phyloP scores from a whole-genome alignment of 92 coral and sea anemone genomes.

The Palythoa heliodiscus region DNA sequence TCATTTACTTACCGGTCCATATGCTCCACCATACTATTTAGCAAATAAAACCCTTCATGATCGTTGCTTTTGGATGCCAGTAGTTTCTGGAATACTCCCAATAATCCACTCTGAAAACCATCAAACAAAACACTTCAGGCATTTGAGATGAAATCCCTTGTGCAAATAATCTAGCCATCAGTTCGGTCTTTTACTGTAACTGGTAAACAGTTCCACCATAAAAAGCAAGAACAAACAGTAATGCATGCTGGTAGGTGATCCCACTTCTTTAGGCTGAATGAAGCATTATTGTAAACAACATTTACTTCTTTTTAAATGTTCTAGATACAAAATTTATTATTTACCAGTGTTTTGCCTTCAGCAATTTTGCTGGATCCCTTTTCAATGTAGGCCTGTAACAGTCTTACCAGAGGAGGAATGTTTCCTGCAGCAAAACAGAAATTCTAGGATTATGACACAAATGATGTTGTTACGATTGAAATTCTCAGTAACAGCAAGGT shows the following conservation, averaged over 20 bases:
- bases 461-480: background rate
- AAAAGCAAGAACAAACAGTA: too few relatives aligned
- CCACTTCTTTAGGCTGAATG: background rate
- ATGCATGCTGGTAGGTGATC: too few relatives aligned
- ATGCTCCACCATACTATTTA: conserved; percentile 90
- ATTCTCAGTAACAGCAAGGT: background rate
- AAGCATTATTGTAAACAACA: background rate
- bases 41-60: conserved; percentile 94
- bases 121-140: background rate
- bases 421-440: conserved; percentile 64
- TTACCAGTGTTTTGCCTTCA: conserved; percentile 82
- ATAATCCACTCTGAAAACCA: conserved; percentile 70
- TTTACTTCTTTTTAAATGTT: background rate
- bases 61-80: conserved; percentile 95
- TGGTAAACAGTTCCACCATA: too few relatives aligned
- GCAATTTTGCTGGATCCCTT: conserved; percentile 83
- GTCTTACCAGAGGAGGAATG: conserved; percentile 92
- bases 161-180: too few relatives aligned
- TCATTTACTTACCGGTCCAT: conserved; percentile 80
- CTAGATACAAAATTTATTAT: background rate
- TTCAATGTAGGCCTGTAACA: conserved; percentile 90
- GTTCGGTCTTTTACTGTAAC: too few relatives aligned
- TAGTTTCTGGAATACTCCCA: conserved; percentile 96
- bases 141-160: too few relatives aligned
- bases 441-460: background rate